These are phyloP conservation scores for Pantala flavescens DNA, from an alignment of 1,140 invertebrate species.

Conservation along the genomic window DNA sequence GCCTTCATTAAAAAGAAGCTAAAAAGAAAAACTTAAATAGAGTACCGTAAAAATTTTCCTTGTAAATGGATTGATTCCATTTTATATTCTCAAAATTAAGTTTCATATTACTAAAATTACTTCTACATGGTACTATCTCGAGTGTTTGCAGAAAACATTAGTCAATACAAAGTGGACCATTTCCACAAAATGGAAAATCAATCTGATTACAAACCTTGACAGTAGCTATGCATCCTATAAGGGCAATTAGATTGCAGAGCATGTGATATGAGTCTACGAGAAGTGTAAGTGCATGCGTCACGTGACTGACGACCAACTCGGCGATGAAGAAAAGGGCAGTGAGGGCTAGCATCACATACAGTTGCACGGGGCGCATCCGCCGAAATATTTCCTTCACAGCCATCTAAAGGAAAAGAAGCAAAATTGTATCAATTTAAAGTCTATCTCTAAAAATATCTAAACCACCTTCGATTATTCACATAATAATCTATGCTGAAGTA, in stretches of 20 bases:
- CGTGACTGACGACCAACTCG: slow-evolving; percentile 62
- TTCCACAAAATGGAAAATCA: not conserved
- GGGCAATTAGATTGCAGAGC: slow-evolving; percentile 66
- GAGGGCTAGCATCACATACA: slow-evolving; percentile 58
- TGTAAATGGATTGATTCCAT: too few relatives aligned
- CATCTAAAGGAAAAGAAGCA: slow-evolving; percentile 33
- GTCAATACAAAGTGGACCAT: too few relatives aligned
- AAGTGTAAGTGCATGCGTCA: slow-evolving; percentile 71
- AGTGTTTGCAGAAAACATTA: too few relatives aligned
- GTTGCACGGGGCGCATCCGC: slow-evolving; percentile 54
- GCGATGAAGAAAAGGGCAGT: slow-evolving; percentile 59
- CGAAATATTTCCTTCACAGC: slow-evolving; percentile 61
- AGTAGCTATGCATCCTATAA: slow-evolving; percentile 58
- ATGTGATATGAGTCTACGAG: slow-evolving; percentile 77
- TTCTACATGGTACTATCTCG: too few relatives aligned
- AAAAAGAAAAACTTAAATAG: too few relatives aligned
- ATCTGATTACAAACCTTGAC: slow-evolving; percentile 49
- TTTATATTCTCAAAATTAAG: too few relatives aligned
- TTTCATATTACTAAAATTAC: too few relatives aligned
- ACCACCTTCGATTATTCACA: too few relatives aligned
- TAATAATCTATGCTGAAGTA: too few relatives aligned
- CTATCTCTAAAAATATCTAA: too few relatives aligned
- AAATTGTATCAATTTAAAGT: not conserved
- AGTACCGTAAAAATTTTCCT: too few relatives aligned
- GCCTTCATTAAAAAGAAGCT: too few relatives aligned